Evolutionary conservation across 2,797 vertebrate species (phyloP).

Genomic region (Anabacerthia variegaticeps): DNA sequence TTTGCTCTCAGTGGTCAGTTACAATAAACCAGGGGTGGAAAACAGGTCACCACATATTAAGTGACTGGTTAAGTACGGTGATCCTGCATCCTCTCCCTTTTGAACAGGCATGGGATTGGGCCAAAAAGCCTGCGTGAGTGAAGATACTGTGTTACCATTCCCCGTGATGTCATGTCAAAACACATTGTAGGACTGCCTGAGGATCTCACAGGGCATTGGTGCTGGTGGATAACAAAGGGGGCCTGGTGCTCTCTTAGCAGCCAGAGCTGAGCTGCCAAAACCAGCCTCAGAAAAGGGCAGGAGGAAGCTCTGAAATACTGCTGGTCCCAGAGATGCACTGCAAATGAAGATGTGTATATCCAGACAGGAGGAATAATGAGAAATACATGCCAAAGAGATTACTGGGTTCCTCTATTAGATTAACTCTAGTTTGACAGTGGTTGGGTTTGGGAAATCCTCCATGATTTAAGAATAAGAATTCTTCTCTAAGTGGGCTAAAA

Average conservation of each 20-base stretch:
- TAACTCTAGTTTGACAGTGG: constrained; percentile 44
- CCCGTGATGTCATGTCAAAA: rapidly evolving
- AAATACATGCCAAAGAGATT: constrained; percentile 52
- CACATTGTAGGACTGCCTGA: not conserved
- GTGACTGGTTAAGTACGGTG: not conserved
- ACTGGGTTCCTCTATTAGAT: constrained; percentile 21
- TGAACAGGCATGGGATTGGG: not conserved
- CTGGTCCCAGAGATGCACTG: not conserved
- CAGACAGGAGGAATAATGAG: constrained; percentile 35
- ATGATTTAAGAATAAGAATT: constrained; percentile 65
- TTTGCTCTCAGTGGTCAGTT: not conserved
- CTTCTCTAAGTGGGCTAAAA: constrained; percentile 70
- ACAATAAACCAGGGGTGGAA: not conserved
- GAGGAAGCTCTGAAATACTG: not conserved
- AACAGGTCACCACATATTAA: not conserved
- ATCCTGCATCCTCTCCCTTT: not conserved
- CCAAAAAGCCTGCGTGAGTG: not conserved
- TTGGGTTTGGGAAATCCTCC: constrained; percentile 28
- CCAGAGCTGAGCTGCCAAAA: not conserved
- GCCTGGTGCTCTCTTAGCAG: not conserved
- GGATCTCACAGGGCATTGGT: not conserved
- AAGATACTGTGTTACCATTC: not conserved
- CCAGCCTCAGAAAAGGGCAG: not conserved
- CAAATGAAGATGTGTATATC: constrained; percentile 13
- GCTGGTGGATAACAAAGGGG: not conserved